Evolutionary conservation across 23 tunicate species (phyloP), one percentile per base, ranked within the genome.

Genomic region (Ascidia mentula): DNA sequence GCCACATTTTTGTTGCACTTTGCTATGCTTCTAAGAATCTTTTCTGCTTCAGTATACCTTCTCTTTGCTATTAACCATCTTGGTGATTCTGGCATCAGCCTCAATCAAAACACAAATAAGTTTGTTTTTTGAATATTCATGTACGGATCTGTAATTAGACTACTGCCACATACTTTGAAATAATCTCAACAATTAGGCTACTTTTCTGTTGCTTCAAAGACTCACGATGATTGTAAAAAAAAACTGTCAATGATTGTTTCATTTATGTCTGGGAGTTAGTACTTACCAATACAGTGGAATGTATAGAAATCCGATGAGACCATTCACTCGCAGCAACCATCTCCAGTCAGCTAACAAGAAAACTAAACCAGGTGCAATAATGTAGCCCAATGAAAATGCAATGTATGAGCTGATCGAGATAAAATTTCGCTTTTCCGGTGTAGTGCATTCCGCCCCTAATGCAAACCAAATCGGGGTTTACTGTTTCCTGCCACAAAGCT

Each of bases 371-470:
- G 65, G 60, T 1, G 46, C 45, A 34, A 79, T 60, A 18, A 60
- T 38, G 34, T 60, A 79, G 2, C 83, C 83, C 13, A 79, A 6
- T 2, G 83, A 60, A 65, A 35, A 79, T 18, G 83, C 60, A n/a
- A 79, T 26, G 31, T 45, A 60, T 1, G 74, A 60, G 59, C 65
- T 34, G 22, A 79, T 79, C 22, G 83, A 60, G 3, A 79, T 79
- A 3, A 35, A 79, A 34, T 79, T 79, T 32, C 83, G 83, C 31
- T 65, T 70, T 36, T 32, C 32, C 15, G 70, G 70, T 45, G 72
- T 45, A 18, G 75, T 71, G 13, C 6, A 71, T 71, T 71, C 75
- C 24, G 75, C 75, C 38, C 75, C 75, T 71, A 31, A 1, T 20
- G 24, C 22, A 3, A 53, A 53, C 7, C 22, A 53, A 6, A 53